Evolutionary conservation across 2,797 vertebrate genomes (phyloP).

Genomic region (Spheniscus humboldti): DNA sequence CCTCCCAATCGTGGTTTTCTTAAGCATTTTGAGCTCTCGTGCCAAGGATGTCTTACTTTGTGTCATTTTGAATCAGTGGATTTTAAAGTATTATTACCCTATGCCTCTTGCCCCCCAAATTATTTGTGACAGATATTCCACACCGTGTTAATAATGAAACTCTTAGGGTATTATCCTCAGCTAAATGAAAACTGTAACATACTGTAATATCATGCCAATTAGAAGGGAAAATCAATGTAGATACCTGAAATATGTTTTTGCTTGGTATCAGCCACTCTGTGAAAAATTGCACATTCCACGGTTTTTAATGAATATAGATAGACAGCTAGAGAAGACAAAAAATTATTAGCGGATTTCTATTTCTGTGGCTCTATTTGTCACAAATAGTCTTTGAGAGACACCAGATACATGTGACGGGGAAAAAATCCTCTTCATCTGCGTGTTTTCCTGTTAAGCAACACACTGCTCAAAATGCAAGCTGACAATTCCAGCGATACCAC

Average conservation of each 20-base stretch:
- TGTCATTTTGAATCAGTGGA: background rate
- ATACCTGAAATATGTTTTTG: constrained; percentile 55
- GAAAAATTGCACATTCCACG: accelerated
- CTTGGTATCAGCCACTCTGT: background rate
- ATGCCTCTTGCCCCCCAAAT: background rate
- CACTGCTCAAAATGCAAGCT: background rate
- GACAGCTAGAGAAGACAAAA: background rate
- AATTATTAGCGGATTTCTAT: background rate
- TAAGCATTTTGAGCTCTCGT: background rate
- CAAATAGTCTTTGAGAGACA: background rate
- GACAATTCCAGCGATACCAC: background rate
- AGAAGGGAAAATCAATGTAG: constrained; percentile 25
- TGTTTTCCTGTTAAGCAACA: constrained; percentile 31
- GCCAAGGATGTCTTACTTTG: background rate
- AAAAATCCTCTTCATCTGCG: constrained; percentile 39
- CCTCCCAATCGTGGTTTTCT: background rate
- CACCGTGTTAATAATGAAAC: constrained; percentile 7
- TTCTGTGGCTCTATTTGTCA: background rate
- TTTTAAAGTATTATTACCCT: constrained; percentile 10
- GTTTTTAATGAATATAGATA: background rate
- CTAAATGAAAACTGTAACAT: constrained; percentile 21
- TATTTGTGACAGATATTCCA: constrained; percentile 35
- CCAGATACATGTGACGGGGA: constrained; percentile 32
- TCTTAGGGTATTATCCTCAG: constrained; percentile 38
- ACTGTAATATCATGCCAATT: constrained; percentile 29